phyloP scores from a whole-genome alignment of 2,888 invertebrate species.

The Orthosia incerta region DNA sequence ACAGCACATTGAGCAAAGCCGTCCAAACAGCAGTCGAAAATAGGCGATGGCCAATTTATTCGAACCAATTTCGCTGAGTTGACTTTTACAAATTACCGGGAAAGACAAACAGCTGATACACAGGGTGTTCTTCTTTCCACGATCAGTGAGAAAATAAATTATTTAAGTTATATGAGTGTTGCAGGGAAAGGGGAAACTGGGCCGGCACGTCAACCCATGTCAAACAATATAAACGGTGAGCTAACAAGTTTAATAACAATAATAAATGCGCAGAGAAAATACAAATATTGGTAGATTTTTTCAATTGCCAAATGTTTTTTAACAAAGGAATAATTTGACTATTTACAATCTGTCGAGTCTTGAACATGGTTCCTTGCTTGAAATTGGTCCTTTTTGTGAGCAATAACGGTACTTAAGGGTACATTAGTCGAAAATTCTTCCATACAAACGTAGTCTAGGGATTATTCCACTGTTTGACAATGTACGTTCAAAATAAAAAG shows the following conservation, averaged over 20 bases:
- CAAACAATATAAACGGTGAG: conserved; percentile 67
- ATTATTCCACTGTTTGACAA: too few species aligned
- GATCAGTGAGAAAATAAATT: conserved; percentile 55
- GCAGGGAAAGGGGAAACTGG: conserved; percentile 47
- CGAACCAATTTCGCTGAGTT: conserved; percentile 60
- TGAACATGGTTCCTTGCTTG: not conserved
- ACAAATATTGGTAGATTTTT: conserved; percentile 28
- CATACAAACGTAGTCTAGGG: too few species aligned
- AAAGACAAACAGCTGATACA: conserved; percentile 59
- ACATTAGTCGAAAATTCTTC: too few species aligned
- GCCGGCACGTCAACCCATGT: conserved; percentile 69
- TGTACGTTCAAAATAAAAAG: too few species aligned
- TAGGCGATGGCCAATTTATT: conserved; percentile 44
- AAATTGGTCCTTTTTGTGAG: not conserved
- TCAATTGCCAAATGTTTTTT: not conserved
- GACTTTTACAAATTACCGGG: conserved; percentile 62
- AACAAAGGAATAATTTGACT: not conserved
- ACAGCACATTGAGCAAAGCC: conserved; percentile 8
- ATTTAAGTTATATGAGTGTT: conserved; percentile 57
- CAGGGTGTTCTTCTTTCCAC: conserved; percentile 43
- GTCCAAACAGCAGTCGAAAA: conserved; percentile 35
- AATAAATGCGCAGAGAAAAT: conserved; percentile 41
- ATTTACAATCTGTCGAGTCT: not conserved
- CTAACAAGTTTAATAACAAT: conserved; percentile 67
- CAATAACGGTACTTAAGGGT: not conserved